Percentiles rank a stretch among this genome's conserved stretches.
Conservation (phyloP, 2,888 invertebrate genomes). For the Poecilobothrus nobilitatus region DNA sequence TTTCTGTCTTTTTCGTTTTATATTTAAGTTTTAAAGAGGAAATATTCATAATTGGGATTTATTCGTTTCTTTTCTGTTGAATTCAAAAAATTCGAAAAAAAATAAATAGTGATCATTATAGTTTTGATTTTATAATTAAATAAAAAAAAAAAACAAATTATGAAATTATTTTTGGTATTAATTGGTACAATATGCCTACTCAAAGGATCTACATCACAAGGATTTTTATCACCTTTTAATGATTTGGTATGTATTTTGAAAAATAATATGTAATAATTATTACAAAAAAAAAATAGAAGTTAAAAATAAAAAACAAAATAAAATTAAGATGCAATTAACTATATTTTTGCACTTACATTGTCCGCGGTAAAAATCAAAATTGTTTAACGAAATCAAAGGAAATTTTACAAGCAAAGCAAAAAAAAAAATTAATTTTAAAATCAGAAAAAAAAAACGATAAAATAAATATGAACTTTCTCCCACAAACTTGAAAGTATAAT, state of each 20-base stretch:
- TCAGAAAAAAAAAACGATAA: neutral
- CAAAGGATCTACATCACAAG: constrained; percentile 14
- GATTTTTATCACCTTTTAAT: constrained; percentile 17
- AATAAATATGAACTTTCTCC: neutral
- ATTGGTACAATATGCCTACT: constrained; percentile 20
- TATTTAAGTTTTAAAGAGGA: too few species aligned
- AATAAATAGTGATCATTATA: too few species aligned
- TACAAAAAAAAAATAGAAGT: neutral
- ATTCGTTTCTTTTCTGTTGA: neutral
- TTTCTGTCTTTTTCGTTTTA: too few species aligned
- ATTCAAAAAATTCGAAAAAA: too few species aligned
- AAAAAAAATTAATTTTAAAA: neutral
- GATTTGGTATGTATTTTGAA: constrained; percentile 9
- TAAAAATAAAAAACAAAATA: neutral
- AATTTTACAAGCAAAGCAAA: neutral
- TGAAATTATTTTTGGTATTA: constrained; percentile 19
- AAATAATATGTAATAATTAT: neutral
- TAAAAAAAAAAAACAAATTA: constrained; percentile 10
- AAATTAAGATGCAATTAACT: neutral
- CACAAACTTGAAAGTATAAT: constrained; percentile 6
- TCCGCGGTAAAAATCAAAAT: neutral
- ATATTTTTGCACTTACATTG: too few species aligned
- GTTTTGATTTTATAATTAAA: neutral
- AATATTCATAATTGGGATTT: neutral
- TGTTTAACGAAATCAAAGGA: too few species aligned